Evolutionary conservation across 1,140 invertebrate species (phyloP).

Genomic region (Cydia pomonella): DNA sequence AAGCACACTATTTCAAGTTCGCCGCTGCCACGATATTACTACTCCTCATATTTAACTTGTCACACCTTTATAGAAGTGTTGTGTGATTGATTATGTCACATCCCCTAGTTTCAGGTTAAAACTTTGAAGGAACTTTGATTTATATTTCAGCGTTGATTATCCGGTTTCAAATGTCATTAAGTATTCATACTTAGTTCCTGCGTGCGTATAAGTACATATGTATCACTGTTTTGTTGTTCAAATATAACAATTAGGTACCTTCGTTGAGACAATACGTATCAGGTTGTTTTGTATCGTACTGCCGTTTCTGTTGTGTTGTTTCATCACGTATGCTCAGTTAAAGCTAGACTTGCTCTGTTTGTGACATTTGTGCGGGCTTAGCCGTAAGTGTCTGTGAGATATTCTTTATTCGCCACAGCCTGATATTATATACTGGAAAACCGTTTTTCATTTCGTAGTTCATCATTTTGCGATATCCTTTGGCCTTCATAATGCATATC

Average conservation of each 20-base stretch:
- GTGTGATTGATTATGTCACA: slow-evolving; percentile 23
- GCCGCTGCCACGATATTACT: neutral
- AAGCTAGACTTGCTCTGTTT: neutral
- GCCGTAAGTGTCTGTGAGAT: neutral
- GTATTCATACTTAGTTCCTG: neutral
- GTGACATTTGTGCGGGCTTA: neutral
- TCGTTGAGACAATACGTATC: neutral
- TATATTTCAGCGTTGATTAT: slow-evolving; percentile 17
- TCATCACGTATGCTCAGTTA: neutral
- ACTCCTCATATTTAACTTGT: slow-evolving; percentile 25
- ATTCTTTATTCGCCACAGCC: neutral
- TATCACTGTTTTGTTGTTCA: neutral
- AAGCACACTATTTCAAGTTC: slow-evolving; percentile 2
- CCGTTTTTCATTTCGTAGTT: neutral
- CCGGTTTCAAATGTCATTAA: neutral
- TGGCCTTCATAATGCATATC: too few species aligned
- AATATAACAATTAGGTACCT: neutral
- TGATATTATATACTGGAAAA: too few species aligned
- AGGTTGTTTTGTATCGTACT: neutral
- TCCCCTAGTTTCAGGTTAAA: slow-evolving; percentile 4
- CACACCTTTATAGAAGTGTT: slow-evolving; percentile 24
- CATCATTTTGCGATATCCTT: too few species aligned
- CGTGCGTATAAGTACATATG: neutral
- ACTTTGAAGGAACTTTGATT: slow-evolving; percentile 9
- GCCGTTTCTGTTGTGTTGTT: neutral